phyloP scores from a whole-genome alignment of 2,888 invertebrate species.

The Volucella zonaria region DNA sequence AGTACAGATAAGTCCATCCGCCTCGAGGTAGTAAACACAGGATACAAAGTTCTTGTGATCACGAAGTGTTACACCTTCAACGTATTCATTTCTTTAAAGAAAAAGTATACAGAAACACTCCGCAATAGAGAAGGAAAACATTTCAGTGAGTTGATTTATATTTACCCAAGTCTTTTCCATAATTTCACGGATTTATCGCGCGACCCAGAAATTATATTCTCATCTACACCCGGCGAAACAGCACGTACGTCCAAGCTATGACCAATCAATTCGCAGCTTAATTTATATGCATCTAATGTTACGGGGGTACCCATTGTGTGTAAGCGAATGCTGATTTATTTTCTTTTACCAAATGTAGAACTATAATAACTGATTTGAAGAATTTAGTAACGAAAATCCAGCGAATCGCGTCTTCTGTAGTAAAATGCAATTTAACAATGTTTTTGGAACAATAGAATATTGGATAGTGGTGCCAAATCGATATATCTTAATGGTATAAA shows the following conservation, averaged over 20 bases:
- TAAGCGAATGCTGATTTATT: neutral
- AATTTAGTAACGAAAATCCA: too few relatives aligned
- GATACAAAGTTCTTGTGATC: conserved; percentile 95
- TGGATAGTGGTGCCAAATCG: too few relatives aligned
- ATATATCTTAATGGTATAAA: neutral
- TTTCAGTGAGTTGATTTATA: neutral
- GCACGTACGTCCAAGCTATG: conserved; percentile 94
- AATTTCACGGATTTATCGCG: conserved; percentile 93
- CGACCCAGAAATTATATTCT: conserved; percentile 92
- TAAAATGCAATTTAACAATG: conserved; percentile 59
- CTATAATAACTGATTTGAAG: too few relatives aligned
- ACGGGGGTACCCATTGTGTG: conserved; percentile 44
- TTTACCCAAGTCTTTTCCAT: conserved; percentile 90
- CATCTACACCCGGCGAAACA: conserved; percentile 84
- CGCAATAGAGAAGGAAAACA: conserved; percentile 9
- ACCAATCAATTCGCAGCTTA: conserved; percentile 90
- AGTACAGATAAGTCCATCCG: conserved; percentile 91
- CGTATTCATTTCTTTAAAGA: conserved; percentile 82
- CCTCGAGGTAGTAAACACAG: conserved; percentile 89
- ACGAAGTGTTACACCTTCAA: conserved; percentile 87
- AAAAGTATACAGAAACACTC: conserved; percentile 1
- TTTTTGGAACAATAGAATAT: neutral
- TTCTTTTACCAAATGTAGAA: neutral
- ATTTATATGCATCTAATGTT: conserved; percentile 86
- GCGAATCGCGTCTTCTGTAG: conserved; percentile 42